phyloP scores from a whole-genome alignment of 2,888 invertebrate species.

The Craniophora ligustri region DNA sequence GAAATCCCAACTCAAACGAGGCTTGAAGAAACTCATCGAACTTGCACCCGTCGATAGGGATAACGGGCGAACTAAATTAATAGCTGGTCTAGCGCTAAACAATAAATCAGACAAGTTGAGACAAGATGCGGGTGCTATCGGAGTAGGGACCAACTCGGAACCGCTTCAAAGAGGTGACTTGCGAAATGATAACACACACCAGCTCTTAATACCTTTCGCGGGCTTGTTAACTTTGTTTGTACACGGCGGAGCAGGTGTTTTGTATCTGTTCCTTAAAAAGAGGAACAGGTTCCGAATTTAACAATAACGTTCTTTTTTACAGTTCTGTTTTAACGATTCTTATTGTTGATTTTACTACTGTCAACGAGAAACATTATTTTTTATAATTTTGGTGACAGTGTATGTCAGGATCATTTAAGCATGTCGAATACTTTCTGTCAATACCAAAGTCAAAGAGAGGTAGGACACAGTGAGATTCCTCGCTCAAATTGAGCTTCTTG shows the following conservation, averaged over 20 bases:
- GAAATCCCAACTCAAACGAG: background rate
- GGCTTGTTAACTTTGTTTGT: slow-evolving; percentile 14
- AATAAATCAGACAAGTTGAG: slow-evolving; percentile 51
- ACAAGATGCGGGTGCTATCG: slow-evolving; percentile 53
- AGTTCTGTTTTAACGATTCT: too few relatives aligned
- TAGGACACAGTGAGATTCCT: too few relatives aligned
- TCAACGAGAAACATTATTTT: too few relatives aligned
- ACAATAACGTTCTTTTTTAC: too few relatives aligned
- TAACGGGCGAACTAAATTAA: slow-evolving; percentile 49
- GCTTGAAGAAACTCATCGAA: slow-evolving; percentile 14
- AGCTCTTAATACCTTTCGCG: slow-evolving; percentile 15
- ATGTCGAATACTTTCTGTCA: too few relatives aligned
- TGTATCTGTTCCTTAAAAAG: too few relatives aligned
- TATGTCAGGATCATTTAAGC: too few relatives aligned
- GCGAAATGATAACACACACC: slow-evolving; percentile 47
- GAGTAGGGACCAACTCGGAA: slow-evolving; percentile 33
- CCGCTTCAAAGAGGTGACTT: slow-evolving; percentile 45
- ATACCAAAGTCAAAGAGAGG: too few relatives aligned
- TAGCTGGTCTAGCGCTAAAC: slow-evolving; percentile 40
- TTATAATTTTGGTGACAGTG: too few relatives aligned
- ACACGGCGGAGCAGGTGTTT: background rate
- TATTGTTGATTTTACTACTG: too few relatives aligned
- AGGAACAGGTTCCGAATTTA: too few relatives aligned
- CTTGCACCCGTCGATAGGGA: slow-evolving; percentile 38
- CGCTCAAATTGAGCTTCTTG: too few relatives aligned